Evolutionary conservation across 1,140 invertebrate genomes (phyloP).

Genomic region (Brachionus plicatilis): DNA sequence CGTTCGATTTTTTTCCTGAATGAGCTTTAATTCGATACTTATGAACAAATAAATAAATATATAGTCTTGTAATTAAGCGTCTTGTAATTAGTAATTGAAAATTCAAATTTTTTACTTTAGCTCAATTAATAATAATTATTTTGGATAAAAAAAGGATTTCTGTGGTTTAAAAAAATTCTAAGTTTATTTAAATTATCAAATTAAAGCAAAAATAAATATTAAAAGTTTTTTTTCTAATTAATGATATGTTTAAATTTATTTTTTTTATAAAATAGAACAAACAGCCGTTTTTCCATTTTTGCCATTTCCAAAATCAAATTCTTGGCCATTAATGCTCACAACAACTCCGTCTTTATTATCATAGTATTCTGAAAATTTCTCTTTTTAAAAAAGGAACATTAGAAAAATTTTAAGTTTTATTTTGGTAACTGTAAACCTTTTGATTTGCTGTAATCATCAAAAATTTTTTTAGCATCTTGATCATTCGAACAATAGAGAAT

Average conservation of each 20-base stretch:
- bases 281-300: not conserved
- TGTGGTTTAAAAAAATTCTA: no score
- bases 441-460: not conserved
- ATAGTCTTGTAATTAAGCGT: no score
- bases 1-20: no score
- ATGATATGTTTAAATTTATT: not conserved
- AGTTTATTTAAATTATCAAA: not conserved
- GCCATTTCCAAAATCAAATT: not conserved
- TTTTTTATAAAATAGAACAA: not conserved
- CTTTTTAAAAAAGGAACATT: not conserved
- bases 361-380: not conserved
- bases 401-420: not conserved
- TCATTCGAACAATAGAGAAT: not conserved
- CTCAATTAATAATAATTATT: no score
- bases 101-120: no score
- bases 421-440: not conserved
- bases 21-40: no score
- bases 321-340: not conserved
- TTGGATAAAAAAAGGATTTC: no score
- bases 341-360: not conserved
- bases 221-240: no score
- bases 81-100: no score
- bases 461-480: not conserved
- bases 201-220: not conserved
- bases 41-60: no score